A percentile compares a stretch with the other conserved stretches of the same genome.
Conservation (phyloP, 2,797 vertebrate species). For the Dermochelys coriacea region DNA sequence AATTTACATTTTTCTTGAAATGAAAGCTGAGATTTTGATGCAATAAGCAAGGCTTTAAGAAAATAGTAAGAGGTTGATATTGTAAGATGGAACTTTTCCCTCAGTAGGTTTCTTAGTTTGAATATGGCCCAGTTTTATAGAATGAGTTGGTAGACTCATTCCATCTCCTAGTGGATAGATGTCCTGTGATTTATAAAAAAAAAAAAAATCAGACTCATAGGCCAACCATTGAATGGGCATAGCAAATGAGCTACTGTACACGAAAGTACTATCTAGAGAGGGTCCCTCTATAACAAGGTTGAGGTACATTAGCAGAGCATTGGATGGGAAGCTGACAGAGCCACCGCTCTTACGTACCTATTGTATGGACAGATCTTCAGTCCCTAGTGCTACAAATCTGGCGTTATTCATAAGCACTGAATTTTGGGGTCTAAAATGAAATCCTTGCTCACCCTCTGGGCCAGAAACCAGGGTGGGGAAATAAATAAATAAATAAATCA, state of each 20-base stretch:
- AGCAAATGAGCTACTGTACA: neutral
- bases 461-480: neutral
- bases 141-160: neutral
- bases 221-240: too few relatives aligned
- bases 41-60: neutral
- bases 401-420: neutral
- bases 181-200: neutral
- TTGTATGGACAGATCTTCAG: neutral
- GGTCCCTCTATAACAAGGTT: neutral
- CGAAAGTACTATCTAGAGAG: neutral
- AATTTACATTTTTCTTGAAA: neutral
- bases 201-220: neutral
- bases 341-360: neutral
- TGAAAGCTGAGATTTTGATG: neutral
- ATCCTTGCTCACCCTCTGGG: neutral
- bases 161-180: too few relatives aligned
- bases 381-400: neutral
- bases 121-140: neutral
- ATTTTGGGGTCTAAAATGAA: neutral
- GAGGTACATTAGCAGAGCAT: neutral
- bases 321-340: too few relatives aligned
- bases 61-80: neutral
- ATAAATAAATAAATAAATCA: too few relatives aligned
- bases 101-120: too few relatives aligned
- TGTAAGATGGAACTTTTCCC: neutral